Conservation (phyloP, 2,888 invertebrate genomes). For the Conomelus anceps region DNA sequence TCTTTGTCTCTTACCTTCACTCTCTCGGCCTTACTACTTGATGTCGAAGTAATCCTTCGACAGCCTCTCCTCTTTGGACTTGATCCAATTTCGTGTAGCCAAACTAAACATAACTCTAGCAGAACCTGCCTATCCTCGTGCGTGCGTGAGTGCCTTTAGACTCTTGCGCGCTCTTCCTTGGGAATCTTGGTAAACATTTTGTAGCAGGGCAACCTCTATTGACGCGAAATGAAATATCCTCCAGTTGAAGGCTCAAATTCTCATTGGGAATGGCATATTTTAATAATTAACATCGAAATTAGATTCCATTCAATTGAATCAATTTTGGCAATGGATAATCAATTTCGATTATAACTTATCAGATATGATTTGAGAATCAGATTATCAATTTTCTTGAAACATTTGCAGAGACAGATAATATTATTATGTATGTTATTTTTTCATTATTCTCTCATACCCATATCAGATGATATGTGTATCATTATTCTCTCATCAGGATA, state of each 20-base stretch:
- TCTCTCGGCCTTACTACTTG: neutral
- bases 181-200: neutral
- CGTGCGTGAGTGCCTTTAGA: neutral
- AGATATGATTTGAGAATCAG: no score
- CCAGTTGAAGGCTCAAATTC: neutral
- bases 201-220: neutral
- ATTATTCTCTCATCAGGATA: no score
- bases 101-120: neutral
- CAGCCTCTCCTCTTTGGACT: neutral
- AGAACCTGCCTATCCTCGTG: neutral
- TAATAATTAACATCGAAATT: no score
- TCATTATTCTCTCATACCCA: no score
- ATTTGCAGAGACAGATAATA: no score
- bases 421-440: no score
- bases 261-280: no score
- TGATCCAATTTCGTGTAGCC: neutral
- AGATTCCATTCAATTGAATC: no score
- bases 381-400: no score
- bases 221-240: neutral
- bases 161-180: neutral
- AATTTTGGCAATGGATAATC: no score
- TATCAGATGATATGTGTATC: no score
- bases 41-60: neutral
- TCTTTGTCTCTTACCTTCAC: neutral
- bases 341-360: no score